Conservation (phyloP, 2,888 invertebrate genomes). For the Nomada ferruginata region DNA sequence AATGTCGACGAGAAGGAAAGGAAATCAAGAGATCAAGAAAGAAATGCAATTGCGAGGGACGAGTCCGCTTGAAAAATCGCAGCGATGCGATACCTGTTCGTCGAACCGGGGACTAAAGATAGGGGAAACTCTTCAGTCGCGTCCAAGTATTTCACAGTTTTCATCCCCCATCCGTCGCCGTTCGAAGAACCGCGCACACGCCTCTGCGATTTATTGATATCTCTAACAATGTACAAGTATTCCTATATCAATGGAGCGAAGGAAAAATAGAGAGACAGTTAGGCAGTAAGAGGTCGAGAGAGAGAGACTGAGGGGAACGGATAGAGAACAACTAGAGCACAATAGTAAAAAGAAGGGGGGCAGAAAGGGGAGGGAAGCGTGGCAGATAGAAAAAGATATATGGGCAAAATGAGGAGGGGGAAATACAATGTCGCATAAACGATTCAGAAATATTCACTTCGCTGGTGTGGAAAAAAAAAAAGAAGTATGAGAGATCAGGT, state of each 20-base stretch:
- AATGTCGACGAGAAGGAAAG: slow-evolving; percentile 61
- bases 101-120: not conserved
- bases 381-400: not conserved
- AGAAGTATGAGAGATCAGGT: not conserved
- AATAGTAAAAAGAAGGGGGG: not conserved
- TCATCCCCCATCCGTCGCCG: not conserved
- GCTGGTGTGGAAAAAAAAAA: slow-evolving; percentile 20
- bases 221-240: slow-evolving; percentile 50
- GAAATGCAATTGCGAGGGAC: slow-evolving; percentile 37
- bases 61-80: slow-evolving; percentile 28
- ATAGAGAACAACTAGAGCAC: not conserved
- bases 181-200: slow-evolving; percentile 12
- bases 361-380: not conserved
- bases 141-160: not conserved
- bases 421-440: slow-evolving; percentile 26
- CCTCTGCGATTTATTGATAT: slow-evolving; percentile 24
- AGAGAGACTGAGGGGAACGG: not conserved
- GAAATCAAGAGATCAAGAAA: slow-evolving; percentile 48
- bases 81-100: slow-evolving; percentile 13
- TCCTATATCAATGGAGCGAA: slow-evolving; percentile 6
- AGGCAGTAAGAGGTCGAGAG: not conserved
- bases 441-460: slow-evolving; percentile 20
- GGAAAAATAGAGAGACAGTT: slow-evolving; percentile 8
- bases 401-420: slow-evolving; percentile 35
- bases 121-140: not conserved